Evolutionary conservation across 2,113 vertebrate species (phyloP), one percentile per base, ranked within the genome.

Genomic region (Oreochromis tanganicae): DNA sequence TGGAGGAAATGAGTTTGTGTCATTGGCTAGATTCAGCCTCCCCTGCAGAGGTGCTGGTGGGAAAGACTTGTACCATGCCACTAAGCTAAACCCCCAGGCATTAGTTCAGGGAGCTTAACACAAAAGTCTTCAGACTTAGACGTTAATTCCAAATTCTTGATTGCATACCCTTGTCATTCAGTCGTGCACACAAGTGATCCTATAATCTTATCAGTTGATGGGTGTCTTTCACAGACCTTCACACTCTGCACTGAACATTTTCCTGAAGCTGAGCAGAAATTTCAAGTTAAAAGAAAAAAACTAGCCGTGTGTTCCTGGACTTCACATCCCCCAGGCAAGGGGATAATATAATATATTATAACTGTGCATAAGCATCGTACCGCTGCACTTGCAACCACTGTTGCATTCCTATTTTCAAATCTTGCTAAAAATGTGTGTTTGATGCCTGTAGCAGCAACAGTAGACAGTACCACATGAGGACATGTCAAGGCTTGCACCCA

Each of bases 71-170:
- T 87, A 84, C 80, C 88, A 17, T 38, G 88, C 81, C 82, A 71
- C 88, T 92, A 85, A 93, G 88, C 91, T 90, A 88, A 89, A 85
- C 81, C 88, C 90, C 54, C 54, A 6, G 89, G 90, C 79, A 90
- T 94, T 92, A 94, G 93, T 94, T 94, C 93, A 92, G 88, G 92
- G 87, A 87, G 95, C 90, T 95, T 93, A 94, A 90, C 91, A 85
- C 73, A 80, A 90, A 93, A 92, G 71, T 78, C 92, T 82, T 61
- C 84, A 68, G 80, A 81, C 83, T 89, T 86, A 85, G 71, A 87
- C 57, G 56, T 94, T 92, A 93, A 95, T 93, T 91, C 87, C 91
- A 91, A 92, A 88, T 81, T 91, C 85, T 89, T 94, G 91, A 94
- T 94, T 93, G 84, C 91, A 80, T 83, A 80, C 38, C 46, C 90